These are phyloP conservation scores for Pseudeuparius sepicola DNA, from an alignment of 2,888 invertebrate species.

Conservation along the genomic window DNA sequence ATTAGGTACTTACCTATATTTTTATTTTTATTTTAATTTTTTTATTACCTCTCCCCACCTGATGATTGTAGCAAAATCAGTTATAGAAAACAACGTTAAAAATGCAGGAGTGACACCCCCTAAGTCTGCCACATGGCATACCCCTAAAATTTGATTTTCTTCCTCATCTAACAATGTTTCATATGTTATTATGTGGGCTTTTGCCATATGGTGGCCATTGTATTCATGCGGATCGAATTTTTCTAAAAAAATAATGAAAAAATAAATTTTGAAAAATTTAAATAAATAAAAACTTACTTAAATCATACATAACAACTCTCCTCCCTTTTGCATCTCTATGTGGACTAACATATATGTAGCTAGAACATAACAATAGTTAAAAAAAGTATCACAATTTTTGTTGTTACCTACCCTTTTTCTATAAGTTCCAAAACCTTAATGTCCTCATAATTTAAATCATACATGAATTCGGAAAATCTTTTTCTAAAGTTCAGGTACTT, in stretches of 20 bases:
- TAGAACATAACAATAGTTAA: conserved; percentile 32
- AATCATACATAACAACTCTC: conserved; percentile 52
- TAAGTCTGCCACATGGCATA: conserved; percentile 63
- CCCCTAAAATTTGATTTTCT: conserved; percentile 63
- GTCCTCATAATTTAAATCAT: conserved; percentile 55
- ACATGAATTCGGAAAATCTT: conserved; percentile 54
- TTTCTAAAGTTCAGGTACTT: conserved; percentile 68
- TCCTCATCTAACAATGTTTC: conserved; percentile 68
- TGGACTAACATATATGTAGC: conserved; percentile 67
- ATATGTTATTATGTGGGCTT: conserved; percentile 59
- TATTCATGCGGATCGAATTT: conserved; percentile 58
- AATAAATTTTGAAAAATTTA: conserved; percentile 1
- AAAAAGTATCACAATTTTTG: neutral
- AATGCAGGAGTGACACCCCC: conserved; percentile 51
- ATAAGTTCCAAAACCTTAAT: conserved; percentile 54
- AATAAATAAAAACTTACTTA: conserved; percentile 22
- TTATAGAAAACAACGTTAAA: conserved; percentile 62
- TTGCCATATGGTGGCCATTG: conserved; percentile 59
- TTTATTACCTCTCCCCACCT: conserved; percentile 61
- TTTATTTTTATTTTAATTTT: conserved; percentile 1
- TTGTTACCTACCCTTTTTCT: conserved; percentile 47
- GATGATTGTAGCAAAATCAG: conserved; percentile 57
- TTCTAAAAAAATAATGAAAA: conserved; percentile 37
- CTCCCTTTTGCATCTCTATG: conserved; percentile 62
- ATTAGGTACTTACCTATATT: neutral